Evolutionary conservation across 1,140 invertebrate genomes (phyloP), one percentile per base, ranked within the genome.

Genomic region (Popillia japonica): DNA sequence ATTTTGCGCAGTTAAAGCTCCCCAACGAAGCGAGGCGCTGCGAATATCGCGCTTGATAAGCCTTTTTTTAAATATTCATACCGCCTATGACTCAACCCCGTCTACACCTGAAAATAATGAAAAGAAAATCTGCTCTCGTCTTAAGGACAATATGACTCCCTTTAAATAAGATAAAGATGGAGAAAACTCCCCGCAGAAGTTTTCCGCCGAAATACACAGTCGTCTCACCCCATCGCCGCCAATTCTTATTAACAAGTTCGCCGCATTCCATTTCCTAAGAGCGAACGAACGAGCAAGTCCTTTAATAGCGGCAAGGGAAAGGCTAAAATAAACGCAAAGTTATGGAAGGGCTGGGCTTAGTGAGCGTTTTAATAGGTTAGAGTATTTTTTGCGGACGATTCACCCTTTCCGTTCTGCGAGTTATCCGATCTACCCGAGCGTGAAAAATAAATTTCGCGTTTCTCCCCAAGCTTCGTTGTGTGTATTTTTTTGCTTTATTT

Each of bases 341-440:
- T 14, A 17, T 2, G 42, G 8, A 14, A 14, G 48, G 6, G 48
- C 6, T n/a, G 27, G 27, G 27, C 4, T 34, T 34, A 34, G 27
- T 34, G 27, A 34, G 27, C 27, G 27, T 34, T 34, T 34, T 34
- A 34, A 34, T 34, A 4, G 27, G 27, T 34, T 34, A 34, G 27
- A 34, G 27, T 34, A 2, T 34, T 55, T 55, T 6, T 6, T 3
- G 48, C 14, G 48, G 48, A 17, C 48, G 2, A 10, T 48, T 48
- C 44, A 2, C 44, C 44, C 44, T n/a, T 48, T 48, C 44, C 10
- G 48, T 17, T 55, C 48, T 11, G 48, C 27, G 27, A 34, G 48
- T 55, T 55, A n/a, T 55, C 48, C 48, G 48, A 55, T 55, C 48
- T 55, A 55, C 48, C 48, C 48, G 17, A 55, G 48, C 48, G 48